A percentile compares a stretch with the other conserved stretches of the same genome.
These are phyloP conservation scores for Drosophila meridionalis DNA, from an alignment of 2,888 invertebrate species.

Conservation along the genomic window DNA sequence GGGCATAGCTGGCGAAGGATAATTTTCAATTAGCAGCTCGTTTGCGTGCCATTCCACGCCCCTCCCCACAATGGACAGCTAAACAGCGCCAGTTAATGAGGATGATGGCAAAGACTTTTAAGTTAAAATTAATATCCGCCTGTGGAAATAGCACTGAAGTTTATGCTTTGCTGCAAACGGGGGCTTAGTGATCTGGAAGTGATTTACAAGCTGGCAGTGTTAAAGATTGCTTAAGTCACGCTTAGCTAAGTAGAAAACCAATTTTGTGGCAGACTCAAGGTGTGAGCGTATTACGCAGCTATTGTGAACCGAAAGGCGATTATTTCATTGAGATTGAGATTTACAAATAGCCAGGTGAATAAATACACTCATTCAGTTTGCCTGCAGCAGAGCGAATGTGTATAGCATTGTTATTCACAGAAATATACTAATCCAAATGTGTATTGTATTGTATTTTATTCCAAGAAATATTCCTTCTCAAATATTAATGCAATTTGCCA, in stretches of 20 bases:
- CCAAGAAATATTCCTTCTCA: not conserved
- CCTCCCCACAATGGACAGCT: conserved; percentile 19
- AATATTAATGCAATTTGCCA: not conserved
- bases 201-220: conserved; percentile 24
- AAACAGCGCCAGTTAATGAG: conserved; percentile 22
- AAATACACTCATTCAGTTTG: not conserved
- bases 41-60: conserved; percentile 4
- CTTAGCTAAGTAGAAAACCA: conserved; percentile 5
- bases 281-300: not conserved
- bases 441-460: not conserved
- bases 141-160: not conserved
- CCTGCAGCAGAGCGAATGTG: not conserved
- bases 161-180: conserved; percentile 4
- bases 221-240: not conserved
- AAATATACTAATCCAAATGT: not conserved
- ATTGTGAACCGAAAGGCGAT: not conserved
- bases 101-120: conserved; percentile 21
- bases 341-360: not conserved
- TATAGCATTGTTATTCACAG: not conserved
- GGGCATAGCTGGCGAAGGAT: conserved; percentile 7
- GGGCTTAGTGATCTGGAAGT: conserved; percentile 18
- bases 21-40: conserved; percentile 39
- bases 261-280: not conserved
- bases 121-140: conserved; percentile 5
- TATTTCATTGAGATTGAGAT: not conserved